phyloP scores from a whole-genome alignment of 2,888 invertebrate genomes.

The Petrolisthes cinctipes region DNA sequence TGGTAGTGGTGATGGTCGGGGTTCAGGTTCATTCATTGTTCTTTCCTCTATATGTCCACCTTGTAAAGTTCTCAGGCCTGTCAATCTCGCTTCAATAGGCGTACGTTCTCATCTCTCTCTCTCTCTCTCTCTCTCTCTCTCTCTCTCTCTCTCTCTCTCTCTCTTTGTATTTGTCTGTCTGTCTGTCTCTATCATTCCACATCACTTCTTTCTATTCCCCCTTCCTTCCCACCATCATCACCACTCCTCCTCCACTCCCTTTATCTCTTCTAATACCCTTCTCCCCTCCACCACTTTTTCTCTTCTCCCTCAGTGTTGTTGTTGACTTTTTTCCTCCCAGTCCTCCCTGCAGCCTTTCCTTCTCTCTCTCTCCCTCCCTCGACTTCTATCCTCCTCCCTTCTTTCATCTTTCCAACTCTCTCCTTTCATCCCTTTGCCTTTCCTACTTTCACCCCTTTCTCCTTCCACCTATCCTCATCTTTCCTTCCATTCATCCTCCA shows the following conservation, averaged over 20 bases:
- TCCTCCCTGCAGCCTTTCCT: neutral
- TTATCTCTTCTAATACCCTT: too few relatives aligned
- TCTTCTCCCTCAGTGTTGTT: neutral
- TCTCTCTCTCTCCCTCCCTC: neutral
- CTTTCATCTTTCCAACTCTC: neutral
- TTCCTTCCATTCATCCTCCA: too few relatives aligned
- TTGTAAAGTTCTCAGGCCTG: too few relatives aligned
- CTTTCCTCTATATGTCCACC: too few relatives aligned
- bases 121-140: constrained; percentile 23
- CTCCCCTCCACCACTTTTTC: too few relatives aligned
- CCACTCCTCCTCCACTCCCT: neutral
- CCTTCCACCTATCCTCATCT: neutral
- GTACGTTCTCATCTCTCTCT: neutral
- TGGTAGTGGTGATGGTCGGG: too few relatives aligned
- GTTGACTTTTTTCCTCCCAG: neutral
- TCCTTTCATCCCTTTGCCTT: neutral
- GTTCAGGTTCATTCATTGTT: too few relatives aligned
- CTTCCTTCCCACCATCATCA: neutral
- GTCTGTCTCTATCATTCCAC: neutral
- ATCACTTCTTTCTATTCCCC: neutral
- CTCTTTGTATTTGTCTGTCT: neutral
- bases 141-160: constrained; percentile 27
- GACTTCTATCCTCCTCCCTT: neutral
- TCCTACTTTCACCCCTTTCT: too few relatives aligned
- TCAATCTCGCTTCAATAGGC: too few relatives aligned